Base-by-base conservation (phyloP, 2,113 vertebrate species). In the Dicentrarchus labrax region DNA sequence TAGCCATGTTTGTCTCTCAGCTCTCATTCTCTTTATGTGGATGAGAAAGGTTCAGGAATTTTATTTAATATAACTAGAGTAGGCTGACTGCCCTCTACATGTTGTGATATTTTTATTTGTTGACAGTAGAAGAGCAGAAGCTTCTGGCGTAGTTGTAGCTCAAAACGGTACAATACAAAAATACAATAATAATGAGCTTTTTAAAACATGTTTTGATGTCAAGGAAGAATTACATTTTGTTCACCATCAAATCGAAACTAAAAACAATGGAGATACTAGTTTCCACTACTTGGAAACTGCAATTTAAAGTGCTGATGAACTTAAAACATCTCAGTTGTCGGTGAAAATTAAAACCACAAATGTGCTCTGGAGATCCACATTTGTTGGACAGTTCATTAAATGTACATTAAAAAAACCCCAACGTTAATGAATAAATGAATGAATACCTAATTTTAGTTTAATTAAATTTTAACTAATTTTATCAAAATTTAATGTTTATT, bases 11-110 rank as follows among this genome's bases (percentile, higher is more conserved):
- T 47, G 36, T 60, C 69, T 85, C 47, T 47, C 22, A 72, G 68
- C 64, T 64, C 47, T 56, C 36, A 57, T 41, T 70, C 68, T 71
- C n/a, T 51, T 72, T 83, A 39, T 64, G 54, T 66, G 41, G 68
- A 78, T 39, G 36, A 71, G 19, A 74, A 69, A 8, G 0, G 16
- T 69, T 50, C 13, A 39, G 54, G 41, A 21, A 13, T 82, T 86
- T 68, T 59, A 56, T 71, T 50, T 41, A 43, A 70, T 62, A 50
- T 24, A 60, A 59, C 9, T 7, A n/a, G 30, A 56, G 16, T 5
- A 19, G 19, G 24, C 60, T n/a, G 45, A 43, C 43, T 38, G 21
- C 16, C 48, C 22, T 53, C 30, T 6, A 36, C 17, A 16, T 56
- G 41, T 17, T 61, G 69, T 36, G 36, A 51, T 10, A 19, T 36